Conservation (phyloP, 1,140 invertebrate genomes). For the Lepidurus arcticus region DNA sequence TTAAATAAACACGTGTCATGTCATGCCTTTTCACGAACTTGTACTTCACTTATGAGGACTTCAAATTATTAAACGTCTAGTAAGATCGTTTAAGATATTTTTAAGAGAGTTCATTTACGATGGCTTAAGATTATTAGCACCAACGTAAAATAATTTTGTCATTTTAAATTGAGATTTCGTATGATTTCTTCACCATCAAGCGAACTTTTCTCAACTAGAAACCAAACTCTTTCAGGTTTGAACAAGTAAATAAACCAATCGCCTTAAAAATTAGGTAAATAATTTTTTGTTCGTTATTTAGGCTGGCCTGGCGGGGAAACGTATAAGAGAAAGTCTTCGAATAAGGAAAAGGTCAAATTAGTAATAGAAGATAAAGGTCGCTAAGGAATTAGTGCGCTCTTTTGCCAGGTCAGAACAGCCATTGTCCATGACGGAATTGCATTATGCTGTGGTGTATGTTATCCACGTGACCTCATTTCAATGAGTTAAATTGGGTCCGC, state of each 20-base stretch:
- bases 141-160: too few relatives aligned
- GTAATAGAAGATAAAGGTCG: background rate
- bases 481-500: background rate
- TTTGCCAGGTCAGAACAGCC: background rate
- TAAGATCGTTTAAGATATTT: too few relatives aligned
- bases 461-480: constrained; percentile 21
- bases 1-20: too few relatives aligned
- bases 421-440: background rate
- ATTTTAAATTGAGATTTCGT: too few relatives aligned
- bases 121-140: too few relatives aligned
- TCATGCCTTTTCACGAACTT: too few relatives aligned
- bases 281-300: background rate
- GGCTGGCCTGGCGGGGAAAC: background rate
- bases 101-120: too few relatives aligned
- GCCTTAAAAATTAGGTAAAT: background rate
- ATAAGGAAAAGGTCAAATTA: constrained; percentile 3
- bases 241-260: background rate
- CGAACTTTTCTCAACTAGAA: too few relatives aligned
- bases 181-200: too few relatives aligned
- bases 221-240: too few relatives aligned
- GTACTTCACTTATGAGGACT: too few relatives aligned
- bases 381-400: background rate
- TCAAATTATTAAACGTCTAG: too few relatives aligned
- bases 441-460: background rate
- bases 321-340: background rate